These are phyloP conservation scores for Stercorarius parasiticus DNA, from an alignment of 2,113 vertebrate species.

Conservation along the genomic window DNA sequence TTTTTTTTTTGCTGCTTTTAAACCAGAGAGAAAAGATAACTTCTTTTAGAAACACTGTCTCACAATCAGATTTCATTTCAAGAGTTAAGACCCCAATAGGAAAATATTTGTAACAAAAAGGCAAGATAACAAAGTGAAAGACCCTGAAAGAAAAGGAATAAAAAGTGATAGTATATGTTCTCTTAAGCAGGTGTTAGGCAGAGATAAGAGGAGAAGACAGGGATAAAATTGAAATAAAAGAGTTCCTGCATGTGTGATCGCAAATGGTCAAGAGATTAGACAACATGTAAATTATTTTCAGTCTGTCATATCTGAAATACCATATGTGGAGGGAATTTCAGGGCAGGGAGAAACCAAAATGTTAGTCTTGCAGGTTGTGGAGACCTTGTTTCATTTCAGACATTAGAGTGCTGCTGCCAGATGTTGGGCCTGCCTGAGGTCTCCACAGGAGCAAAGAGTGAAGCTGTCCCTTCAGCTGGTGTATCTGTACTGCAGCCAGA, in stretches of 20 bases:
- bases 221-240: slow-evolving; percentile 3
- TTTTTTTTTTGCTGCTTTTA: neutral
- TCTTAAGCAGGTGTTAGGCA: slow-evolving; percentile 24
- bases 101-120: slow-evolving; percentile 6
- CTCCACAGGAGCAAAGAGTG: neutral
- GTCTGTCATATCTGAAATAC: neutral
- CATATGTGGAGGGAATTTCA: neutral
- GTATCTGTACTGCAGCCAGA: neutral
- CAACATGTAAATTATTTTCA: neutral
- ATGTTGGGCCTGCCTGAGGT: neutral
- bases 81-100: neutral
- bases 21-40: neutral
- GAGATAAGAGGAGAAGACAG: slow-evolving; percentile 4
- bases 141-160: neutral
- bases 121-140: slow-evolving; percentile 3
- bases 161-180: neutral
- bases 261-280: neutral
- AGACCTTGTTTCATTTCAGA: neutral
- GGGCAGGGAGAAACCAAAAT: neutral
- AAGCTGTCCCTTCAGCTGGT: neutral
- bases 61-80: neutral
- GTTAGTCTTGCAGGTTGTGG: neutral
- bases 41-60: neutral
- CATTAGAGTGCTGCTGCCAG: neutral
- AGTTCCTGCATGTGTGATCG: neutral